Evolutionary conservation across 2,888 invertebrate genomes (phyloP), one percentile per base, ranked within the genome.

Genomic region (Limnephilus marmoratus): DNA sequence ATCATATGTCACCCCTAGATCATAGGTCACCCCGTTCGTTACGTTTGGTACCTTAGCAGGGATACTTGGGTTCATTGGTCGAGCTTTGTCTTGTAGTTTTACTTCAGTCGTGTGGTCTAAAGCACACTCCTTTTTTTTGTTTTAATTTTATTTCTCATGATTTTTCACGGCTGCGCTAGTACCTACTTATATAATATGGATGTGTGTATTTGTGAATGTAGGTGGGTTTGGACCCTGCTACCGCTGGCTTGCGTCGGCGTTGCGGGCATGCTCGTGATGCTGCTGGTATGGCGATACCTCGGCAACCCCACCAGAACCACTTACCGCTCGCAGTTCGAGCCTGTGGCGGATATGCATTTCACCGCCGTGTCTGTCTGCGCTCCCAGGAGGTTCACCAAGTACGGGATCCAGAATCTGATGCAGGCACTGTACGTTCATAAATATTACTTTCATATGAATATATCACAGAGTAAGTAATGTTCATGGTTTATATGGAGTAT

Each of bases 301-400:
- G 94, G 94, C 85, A 95, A 95, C 94, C 95, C 95, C 3, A 95
- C 94, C 0, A 94, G 95, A 91, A 95, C 95, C 1, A 94, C 94
- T 9, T 94, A 95, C 91, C 91, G 94, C 90, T 94, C 94, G 0
- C 94, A 94, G 83, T 94, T 94, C 88, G 94, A 94, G 0, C 95
- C 95, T 12, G 94, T 94, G 41, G 94, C 94, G 18, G 41, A 94
- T 3, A 94, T 94, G 53, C 94, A 94, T 11, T 95, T 95, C 94
- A 95, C 95, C 18, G 95, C 95, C 2, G 94, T 95, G 4, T 95
- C 95, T 15, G 94, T 95, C 83, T 95, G 95, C 92, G 95, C 95
- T 24, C 92, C 94, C 3, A 94, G 95, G 85, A 94, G 93, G 90
- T 94, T 95, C 82, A 93, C 95, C 81, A 90, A 93, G 2, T 88